Conservation (phyloP, 1,140 invertebrate genomes). For the Penaeus vannamei region DNA sequence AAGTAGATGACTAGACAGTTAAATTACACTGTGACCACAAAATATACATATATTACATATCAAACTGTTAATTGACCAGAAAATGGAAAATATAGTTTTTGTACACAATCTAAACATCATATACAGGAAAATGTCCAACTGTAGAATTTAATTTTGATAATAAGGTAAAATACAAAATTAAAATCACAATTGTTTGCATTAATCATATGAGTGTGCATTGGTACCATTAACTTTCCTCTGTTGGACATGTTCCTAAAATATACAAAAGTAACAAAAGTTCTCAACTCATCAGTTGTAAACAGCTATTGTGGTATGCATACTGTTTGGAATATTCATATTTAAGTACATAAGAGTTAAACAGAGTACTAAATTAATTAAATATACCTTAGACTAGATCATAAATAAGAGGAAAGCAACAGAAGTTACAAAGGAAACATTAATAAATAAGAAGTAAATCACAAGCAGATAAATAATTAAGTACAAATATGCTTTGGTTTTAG, state of each 20-base stretch:
- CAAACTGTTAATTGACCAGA: slow-evolving; percentile 24
- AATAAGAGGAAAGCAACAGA: too few relatives aligned
- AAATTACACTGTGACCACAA: slow-evolving; percentile 31
- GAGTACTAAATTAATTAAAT: neutral
- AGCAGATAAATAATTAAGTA: slow-evolving; percentile 22
- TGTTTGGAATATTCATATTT: too few relatives aligned
- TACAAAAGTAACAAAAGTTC: neutral
- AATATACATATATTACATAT: slow-evolving; percentile 13
- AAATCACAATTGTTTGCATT: too few relatives aligned
- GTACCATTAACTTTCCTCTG: neutral
- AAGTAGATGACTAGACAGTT: slow-evolving; percentile 34
- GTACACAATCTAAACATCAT: neutral
- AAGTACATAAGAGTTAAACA: slow-evolving; percentile 17
- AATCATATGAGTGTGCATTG: too few relatives aligned
- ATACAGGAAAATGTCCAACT: too few relatives aligned
- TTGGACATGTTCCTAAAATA: neutral
- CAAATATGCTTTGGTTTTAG: slow-evolving; percentile 13
- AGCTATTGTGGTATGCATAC: too few relatives aligned
- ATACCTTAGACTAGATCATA: too few relatives aligned
- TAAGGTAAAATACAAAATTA: neutral
- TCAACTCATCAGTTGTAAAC: too few relatives aligned
- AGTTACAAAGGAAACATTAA: neutral
- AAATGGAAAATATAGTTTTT: slow-evolving; percentile 25
- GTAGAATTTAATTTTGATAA: too few relatives aligned
- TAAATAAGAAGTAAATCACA: neutral